phyloP scores from a whole-genome alignment of 2,888 invertebrate species.

The Parascotia fuliginaria region DNA sequence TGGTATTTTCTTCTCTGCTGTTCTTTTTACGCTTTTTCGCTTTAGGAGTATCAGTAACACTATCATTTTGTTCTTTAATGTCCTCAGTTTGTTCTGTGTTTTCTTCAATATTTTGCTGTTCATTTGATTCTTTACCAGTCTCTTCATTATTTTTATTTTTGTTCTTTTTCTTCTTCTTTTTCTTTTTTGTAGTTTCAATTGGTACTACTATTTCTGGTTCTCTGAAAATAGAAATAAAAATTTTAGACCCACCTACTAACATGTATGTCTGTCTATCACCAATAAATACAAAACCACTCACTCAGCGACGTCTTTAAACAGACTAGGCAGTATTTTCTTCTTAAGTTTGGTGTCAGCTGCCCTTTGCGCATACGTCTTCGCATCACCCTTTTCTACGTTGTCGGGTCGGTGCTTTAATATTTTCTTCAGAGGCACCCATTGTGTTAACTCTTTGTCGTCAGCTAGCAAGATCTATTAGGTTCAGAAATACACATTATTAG shows the following conservation, averaged over 20 bases:
- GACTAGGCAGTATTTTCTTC: conserved; percentile 91
- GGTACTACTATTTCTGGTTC: conserved; percentile 70
- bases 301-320: conserved; percentile 86
- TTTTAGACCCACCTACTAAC: not conserved
- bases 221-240: conserved; percentile 47
- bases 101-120: conserved; percentile 7
- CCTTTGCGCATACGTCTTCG: conserved; percentile 90
- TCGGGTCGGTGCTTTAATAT: conserved; percentile 91
- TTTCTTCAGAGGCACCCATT: conserved; percentile 97
- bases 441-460: conserved; percentile 96
- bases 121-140: conserved; percentile 16
- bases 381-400: conserved; percentile 92
- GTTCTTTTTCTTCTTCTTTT: conserved; percentile 72
- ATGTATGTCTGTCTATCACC: too few species aligned
- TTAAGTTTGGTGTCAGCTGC: conserved; percentile 91
- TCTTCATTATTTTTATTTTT: conserved; percentile 41
- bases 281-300: too few species aligned
- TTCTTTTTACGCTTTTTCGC: conserved; percentile 25
- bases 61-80: conserved; percentile 16
- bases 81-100: conserved; percentile 19
- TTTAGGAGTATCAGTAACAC: conserved; percentile 18
- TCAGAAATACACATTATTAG: conserved; percentile 46
- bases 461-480: conserved; percentile 97
- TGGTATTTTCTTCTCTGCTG: conserved; percentile 2
- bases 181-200: conserved; percentile 64